These are phyloP conservation scores for Nemotelus nigrinus DNA, from an alignment of 2,888 invertebrate genomes.

Conservation along the genomic window DNA sequence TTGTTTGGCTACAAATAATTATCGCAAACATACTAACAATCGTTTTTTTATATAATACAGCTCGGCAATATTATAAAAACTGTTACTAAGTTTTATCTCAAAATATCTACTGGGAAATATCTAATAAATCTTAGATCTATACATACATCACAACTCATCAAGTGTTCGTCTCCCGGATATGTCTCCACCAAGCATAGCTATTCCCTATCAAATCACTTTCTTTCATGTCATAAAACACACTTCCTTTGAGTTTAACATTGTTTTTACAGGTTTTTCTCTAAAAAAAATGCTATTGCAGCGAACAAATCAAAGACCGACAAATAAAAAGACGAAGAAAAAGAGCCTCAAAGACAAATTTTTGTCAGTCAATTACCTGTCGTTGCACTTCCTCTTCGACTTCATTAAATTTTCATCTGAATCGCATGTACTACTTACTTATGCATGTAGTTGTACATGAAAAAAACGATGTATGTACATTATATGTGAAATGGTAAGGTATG, in stretches of 20 bases:
- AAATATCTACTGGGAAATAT: no score
- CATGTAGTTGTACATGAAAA: background rate
- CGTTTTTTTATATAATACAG: no score
- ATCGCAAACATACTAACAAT: no score
- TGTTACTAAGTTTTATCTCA: no score
- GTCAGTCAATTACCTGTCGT: slow-evolving; percentile 50
- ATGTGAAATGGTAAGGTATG: background rate
- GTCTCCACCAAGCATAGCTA: no score
- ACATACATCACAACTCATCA: no score
- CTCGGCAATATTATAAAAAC: no score
- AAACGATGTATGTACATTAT: background rate
- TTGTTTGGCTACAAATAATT: no score
- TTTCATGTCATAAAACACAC: slow-evolving; percentile 32
- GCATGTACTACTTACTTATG: no score
- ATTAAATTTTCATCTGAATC: slow-evolving; percentile 44
- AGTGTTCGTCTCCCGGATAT: no score
- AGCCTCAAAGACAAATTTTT: slow-evolving; percentile 47
- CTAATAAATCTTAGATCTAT: no score
- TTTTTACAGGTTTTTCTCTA: background rate
- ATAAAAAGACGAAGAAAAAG: background rate
- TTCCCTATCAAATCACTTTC: background rate
- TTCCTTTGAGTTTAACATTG: slow-evolving; percentile 21
- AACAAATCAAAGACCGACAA: background rate
- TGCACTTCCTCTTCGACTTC: slow-evolving; percentile 48
- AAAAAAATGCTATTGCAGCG: slow-evolving; percentile 7